phyloP scores from a whole-genome alignment of 1,140 invertebrate species.

The Apis florea region DNA sequence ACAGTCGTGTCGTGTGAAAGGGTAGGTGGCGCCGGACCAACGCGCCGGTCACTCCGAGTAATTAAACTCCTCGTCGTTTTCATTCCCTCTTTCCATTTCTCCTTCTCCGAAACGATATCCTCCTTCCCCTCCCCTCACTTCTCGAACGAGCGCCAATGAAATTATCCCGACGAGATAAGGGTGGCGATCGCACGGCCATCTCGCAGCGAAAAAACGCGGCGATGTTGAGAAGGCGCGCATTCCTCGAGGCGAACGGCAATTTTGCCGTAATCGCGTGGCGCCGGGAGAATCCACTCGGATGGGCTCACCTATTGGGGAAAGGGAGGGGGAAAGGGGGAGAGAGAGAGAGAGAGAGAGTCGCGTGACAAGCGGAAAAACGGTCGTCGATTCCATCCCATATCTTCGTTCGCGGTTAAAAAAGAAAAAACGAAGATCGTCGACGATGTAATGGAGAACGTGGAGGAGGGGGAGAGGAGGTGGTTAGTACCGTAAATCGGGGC shows the following conservation, averaged over 20 bases:
- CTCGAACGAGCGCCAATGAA: not conserved
- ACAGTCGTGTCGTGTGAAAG: conserved; percentile 31
- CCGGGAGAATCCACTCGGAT: not conserved
- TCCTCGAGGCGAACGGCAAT: conserved; percentile 6
- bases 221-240: conserved; percentile 2
- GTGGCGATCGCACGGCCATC: too few species aligned
- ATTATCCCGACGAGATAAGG: not conserved
- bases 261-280: conserved; percentile 14
- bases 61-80: conserved; percentile 70
- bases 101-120: not conserved
- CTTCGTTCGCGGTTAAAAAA: too few species aligned
- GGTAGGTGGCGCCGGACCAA: not conserved
- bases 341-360: not conserved
- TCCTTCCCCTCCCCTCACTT: too few species aligned
- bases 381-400: not conserved
- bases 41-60: conserved; percentile 60
- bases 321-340: not conserved
- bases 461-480: too few species aligned
- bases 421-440: too few species aligned
- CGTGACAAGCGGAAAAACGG: conserved; percentile 6
- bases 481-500: too few species aligned
- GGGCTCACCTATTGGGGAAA: conserved; percentile 32
- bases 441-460: too few species aligned
- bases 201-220: not conserved
- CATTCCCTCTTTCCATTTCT: not conserved